These are phyloP conservation scores for Tribolium castaneum DNA, from an alignment of 1,140 invertebrate genomes.

Conservation along the genomic window DNA sequence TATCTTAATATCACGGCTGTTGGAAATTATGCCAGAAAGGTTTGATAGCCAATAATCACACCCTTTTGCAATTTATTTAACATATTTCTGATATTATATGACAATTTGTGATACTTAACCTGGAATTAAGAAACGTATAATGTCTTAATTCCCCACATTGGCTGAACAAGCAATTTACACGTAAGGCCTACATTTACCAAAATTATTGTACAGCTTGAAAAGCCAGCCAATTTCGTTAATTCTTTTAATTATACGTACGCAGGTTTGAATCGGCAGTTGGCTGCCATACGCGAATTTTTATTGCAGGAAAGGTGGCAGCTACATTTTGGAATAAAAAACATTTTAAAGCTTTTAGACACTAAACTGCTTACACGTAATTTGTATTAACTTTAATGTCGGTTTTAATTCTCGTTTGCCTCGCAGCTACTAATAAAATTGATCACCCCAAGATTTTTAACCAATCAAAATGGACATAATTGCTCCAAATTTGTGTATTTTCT, in stretches of 20 bases:
- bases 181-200: background rate
- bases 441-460: no score
- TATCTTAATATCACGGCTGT: background rate
- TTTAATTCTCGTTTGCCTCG: no score
- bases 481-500: no score
- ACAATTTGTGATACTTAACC: background rate
- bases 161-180: background rate
- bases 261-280: background rate
- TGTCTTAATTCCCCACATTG: background rate
- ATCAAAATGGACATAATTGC: no score
- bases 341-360: no score
- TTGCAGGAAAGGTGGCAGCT: no score
- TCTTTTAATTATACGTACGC: background rate
- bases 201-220: background rate
- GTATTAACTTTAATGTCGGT: no score
- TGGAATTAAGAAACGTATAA: background rate
- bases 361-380: no score
- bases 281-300: background rate
- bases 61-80: conserved; percentile 17
- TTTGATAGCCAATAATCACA: conserved; percentile 22
- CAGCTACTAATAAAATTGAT: no score
- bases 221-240: background rate
- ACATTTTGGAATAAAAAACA: no score
- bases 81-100: conserved; percentile 5
- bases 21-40: background rate